These are phyloP conservation scores for Lutjanus argentimaculatus DNA, from an alignment of 2,797 vertebrate species.

Conservation along the genomic window DNA sequence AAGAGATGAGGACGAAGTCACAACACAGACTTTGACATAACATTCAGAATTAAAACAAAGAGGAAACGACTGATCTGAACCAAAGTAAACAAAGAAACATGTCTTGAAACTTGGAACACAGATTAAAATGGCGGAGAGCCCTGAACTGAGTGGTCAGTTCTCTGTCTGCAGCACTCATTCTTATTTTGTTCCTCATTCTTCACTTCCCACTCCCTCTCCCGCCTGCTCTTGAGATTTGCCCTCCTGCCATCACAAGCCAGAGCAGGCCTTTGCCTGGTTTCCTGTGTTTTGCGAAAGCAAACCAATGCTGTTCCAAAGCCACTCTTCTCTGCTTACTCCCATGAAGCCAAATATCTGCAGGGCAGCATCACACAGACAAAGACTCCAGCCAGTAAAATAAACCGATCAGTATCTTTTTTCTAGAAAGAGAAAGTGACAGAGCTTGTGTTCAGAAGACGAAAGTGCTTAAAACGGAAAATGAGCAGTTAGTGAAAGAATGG, in stretches of 20 bases:
- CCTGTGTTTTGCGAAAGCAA: conserved; percentile 79
- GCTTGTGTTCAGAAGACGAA: conserved; percentile 12
- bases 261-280: conserved; percentile 73
- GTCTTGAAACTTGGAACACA: conserved; percentile 19
- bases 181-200: conserved; percentile 72
- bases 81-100: conserved; percentile 16
- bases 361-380: conserved; percentile 54
- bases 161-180: conserved; percentile 47
- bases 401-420: conserved; percentile 55
- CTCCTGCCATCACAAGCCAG: conserved; percentile 73
- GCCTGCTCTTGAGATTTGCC: conserved; percentile 64
- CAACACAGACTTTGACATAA: neutral
- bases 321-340: conserved; percentile 54
- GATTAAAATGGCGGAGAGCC: conserved; percentile 42
- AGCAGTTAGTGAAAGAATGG: neutral
- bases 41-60: conserved; percentile 15
- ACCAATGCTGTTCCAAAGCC: conserved; percentile 54
- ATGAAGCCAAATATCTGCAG: conserved; percentile 71
- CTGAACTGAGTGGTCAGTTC: conserved; percentile 41
- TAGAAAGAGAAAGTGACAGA: conserved; percentile 36
- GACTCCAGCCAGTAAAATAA: conserved; percentile 60
- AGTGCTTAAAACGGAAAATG: neutral
- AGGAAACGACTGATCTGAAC: conserved; percentile 1
- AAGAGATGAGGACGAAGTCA: neutral
- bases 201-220: conserved; percentile 62